Percentiles rank a stretch among this genome's conserved stretches.
phyloP scores from a whole-genome alignment of 1,140 invertebrate species.

The Heliconius melpomene region DNA sequence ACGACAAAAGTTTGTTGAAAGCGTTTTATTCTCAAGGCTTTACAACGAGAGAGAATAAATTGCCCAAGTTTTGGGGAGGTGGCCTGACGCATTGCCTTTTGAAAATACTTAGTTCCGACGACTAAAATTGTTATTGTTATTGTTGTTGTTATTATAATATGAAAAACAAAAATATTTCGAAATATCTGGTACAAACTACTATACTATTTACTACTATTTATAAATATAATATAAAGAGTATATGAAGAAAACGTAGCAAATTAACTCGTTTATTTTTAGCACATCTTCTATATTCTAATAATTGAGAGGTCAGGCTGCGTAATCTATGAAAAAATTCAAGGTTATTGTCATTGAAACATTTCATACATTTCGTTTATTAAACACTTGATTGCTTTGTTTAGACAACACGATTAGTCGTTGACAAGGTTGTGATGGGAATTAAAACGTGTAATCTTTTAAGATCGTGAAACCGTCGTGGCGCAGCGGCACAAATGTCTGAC shows the following conservation, averaged over 20 bases:
- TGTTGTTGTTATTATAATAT: background rate
- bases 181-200: background rate
- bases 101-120: background rate
- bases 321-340: constrained; percentile 5
- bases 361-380: background rate
- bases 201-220: too few species aligned
- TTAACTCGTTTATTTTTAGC: background rate
- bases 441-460: background rate
- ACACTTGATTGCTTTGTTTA: constrained; percentile 3
- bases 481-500: too few species aligned
- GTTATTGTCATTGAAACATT: background rate
- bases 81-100: background rate
- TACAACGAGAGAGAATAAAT: constrained; percentile 21
- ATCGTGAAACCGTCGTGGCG: background rate
- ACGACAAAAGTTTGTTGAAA: constrained; percentile 18
- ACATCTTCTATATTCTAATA: background rate
- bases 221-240: too few species aligned
- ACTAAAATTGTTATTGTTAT: background rate
- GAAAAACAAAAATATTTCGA: background rate
- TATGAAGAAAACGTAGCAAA: too few species aligned
- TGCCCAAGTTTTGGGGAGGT: constrained; percentile 1
- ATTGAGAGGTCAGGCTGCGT: background rate
- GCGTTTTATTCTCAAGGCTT: constrained; percentile 11
- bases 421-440: background rate
- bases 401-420: background rate